Conservation (phyloP, 2,888 invertebrate genomes). For the Sinelater perroti region DNA sequence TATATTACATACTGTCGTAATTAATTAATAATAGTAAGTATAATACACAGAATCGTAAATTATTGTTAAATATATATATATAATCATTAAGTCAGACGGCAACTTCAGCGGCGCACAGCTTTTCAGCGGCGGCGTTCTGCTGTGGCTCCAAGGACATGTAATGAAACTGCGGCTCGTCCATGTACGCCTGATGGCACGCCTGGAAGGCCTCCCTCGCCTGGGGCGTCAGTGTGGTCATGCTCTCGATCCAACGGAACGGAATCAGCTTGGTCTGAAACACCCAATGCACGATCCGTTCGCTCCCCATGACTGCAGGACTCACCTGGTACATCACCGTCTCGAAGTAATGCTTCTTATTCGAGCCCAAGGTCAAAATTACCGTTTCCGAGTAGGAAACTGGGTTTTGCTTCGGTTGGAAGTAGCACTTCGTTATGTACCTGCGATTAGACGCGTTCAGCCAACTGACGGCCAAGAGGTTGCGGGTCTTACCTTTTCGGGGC, state of each 20-base stretch:
- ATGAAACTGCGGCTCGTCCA: constrained; percentile 43
- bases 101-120: constrained; percentile 1
- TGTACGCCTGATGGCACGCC: constrained; percentile 35
- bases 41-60: no score
- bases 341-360: constrained; percentile 47
- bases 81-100: not conserved
- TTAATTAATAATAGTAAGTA: no score
- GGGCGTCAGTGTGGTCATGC: constrained; percentile 41
- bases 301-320: no score
- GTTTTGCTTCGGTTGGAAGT: constrained; percentile 50
- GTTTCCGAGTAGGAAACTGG: constrained; percentile 58
- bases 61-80: not conserved
- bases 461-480: no score
- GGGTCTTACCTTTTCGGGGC: constrained; percentile 48
- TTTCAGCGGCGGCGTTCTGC: constrained; percentile 35
- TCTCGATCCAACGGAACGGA: constrained; percentile 46
- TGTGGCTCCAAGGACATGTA: constrained; percentile 52
- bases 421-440: constrained; percentile 55
- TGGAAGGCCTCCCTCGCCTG: constrained; percentile 25
- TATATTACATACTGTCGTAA: no score
- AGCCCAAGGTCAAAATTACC: constrained; percentile 48
- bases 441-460: constrained; percentile 35
- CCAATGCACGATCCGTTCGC: no score
- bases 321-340: constrained; percentile 49
- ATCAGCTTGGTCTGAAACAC: constrained; percentile 42